Evolutionary conservation across 30 jellyfish, hydroid and myxozoan species (phyloP), one percentile per base, ranked within the genome.

Genomic region (Cassiopea andromeda): DNA sequence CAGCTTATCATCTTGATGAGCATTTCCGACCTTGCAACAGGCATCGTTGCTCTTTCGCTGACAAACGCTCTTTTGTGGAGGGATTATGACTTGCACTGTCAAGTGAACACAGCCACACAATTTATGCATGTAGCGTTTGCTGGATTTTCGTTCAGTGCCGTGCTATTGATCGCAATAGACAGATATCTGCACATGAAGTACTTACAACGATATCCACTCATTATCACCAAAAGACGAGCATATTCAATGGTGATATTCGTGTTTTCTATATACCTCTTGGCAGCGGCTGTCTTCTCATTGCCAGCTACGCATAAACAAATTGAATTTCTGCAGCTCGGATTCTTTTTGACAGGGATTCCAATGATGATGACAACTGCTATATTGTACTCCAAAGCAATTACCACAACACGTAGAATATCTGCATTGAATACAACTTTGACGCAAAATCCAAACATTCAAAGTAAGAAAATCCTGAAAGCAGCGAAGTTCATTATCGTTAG

Each of bases 171-270:
- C 3, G 91, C 91, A 50, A n/a, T 68, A 14, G 91, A 83, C 46
- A 50, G 91, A 13, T 83, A 46, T 64, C 17, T 83, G 38, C 91
- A 83, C 85, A 83, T 83, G 91, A 83, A 73, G 66, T 69, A 48
- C 44, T 59, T 71, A 47, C 47, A 2, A 58, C 46, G 67, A 8
- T 82, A 82, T 48, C 61, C 84, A 6, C 2, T 58, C n/a, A 70
- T 70, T 75, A 18, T 83, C 75, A 68, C 76, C 48, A 83, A 71
- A 64, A 69, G 43, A 14, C 59, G 67, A 17, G 80, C 19, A 69
- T 60, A 48, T 80, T 54, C 19, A 78, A 7, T 78, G 68, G 14
- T 43, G 13, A 15, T 77, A 50, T 13, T 16, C 13, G 46, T 45
- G 19, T 3, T 77, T 19, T 43, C 27, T 7, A n/a, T 12, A 19